phyloP scores from a whole-genome alignment of 2,888 invertebrate genomes.

The Furcula furcula region DNA sequence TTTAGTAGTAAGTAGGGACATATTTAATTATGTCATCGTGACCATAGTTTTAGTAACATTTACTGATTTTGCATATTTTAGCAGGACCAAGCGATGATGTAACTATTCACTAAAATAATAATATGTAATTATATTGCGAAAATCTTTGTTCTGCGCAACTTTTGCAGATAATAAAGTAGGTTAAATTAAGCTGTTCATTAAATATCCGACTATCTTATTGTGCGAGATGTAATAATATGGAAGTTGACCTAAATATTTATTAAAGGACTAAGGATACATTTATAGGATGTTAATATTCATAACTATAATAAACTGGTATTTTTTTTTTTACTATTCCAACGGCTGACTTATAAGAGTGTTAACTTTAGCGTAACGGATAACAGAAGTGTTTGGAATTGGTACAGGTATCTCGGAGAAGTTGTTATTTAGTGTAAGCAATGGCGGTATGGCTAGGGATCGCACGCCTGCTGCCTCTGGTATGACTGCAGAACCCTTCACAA shows the following conservation, averaged over 20 bases:
- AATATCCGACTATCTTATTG: not conserved
- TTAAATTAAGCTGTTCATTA: not conserved
- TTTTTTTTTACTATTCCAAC: too few relatives aligned
- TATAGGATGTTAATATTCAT: too few relatives aligned
- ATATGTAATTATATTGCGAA: not conserved
- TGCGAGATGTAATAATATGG: not conserved
- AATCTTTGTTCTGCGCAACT: not conserved
- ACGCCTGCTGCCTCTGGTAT: slow-evolving; percentile 54
- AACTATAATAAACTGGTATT: not conserved
- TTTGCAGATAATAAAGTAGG: slow-evolving; percentile 2
- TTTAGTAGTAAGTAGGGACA: too few relatives aligned
- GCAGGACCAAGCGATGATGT: too few relatives aligned
- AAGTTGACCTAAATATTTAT: not conserved
- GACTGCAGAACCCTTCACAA: slow-evolving; percentile 48
- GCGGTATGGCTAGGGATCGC: slow-evolving; percentile 56
- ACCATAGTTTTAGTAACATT: too few relatives aligned
- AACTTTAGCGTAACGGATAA: slow-evolving; percentile 64
- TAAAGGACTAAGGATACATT: not conserved
- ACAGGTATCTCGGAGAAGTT: slow-evolving; percentile 62
- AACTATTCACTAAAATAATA: too few relatives aligned
- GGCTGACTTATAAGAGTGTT: slow-evolving; percentile 49
- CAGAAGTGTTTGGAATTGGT: slow-evolving; percentile 67
- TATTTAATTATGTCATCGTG: too few relatives aligned
- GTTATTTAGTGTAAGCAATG: slow-evolving; percentile 55
- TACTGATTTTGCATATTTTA: too few relatives aligned